Evolutionary conservation across 1,140 invertebrate species (phyloP).

Genomic region (Bombus haemorrhoidalis): DNA sequence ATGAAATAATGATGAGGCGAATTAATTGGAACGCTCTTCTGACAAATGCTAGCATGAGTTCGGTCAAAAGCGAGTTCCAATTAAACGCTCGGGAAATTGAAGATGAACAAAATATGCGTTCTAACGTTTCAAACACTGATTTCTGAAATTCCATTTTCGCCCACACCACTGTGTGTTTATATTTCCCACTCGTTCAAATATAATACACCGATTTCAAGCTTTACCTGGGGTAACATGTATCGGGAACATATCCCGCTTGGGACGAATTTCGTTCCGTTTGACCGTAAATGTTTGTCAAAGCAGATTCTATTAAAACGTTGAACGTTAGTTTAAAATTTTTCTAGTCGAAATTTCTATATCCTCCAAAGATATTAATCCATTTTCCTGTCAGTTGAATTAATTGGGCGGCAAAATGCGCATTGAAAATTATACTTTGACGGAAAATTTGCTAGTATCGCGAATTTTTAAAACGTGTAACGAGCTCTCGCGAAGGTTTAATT

Average conservation of each 20-base stretch:
- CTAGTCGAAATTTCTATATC: neutral
- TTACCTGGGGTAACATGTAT: neutral
- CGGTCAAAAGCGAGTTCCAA: neutral
- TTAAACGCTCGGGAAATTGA: neutral
- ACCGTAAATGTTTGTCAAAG: neutral
- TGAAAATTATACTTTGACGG: neutral
- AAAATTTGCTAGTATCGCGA: neutral
- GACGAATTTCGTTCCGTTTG: neutral
- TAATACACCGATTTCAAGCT: neutral
- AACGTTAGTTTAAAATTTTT: neutral
- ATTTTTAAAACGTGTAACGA: neutral
- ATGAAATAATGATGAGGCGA: neutral
- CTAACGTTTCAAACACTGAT: conserved; percentile 11
- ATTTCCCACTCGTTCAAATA: neutral
- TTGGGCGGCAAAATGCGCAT: neutral
- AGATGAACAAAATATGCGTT: neutral
- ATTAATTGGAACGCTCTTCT: conserved; percentile 19
- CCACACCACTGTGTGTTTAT: neutral
- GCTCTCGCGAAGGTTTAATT: neutral
- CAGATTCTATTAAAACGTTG: neutral
- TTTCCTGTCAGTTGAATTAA: neutral
- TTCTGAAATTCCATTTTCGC: neutral
- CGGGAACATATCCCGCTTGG: neutral
- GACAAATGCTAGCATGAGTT: neutral
- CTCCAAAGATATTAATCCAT: neutral